A percentile compares a stretch with the other conserved stretches of the same genome.
Conservation (phyloP, 2,797 vertebrate genomes). For the Botia kubotai region DNA sequence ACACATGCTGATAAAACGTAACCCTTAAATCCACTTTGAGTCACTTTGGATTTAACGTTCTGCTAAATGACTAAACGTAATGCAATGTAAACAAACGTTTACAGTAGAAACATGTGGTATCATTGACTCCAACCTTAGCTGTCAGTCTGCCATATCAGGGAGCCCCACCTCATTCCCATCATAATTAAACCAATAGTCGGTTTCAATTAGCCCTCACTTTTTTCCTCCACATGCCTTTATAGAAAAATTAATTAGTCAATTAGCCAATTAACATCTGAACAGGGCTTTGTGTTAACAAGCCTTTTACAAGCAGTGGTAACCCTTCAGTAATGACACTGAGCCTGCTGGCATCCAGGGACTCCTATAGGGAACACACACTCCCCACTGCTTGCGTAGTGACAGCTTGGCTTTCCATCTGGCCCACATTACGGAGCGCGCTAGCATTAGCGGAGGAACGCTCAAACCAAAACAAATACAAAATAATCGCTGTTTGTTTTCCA, state of each 20-base stretch:
- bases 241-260: conserved; percentile 88
- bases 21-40: background rate
- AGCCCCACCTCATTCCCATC: conserved; percentile 59
- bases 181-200: conserved; percentile 87
- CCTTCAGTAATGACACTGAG: conserved; percentile 77
- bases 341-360: conserved; percentile 77
- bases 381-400: conserved; percentile 41
- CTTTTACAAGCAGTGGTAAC: conserved; percentile 85
- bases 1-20: background rate
- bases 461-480: conserved; percentile 61
- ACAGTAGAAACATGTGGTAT: conserved; percentile 56
- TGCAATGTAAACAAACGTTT: background rate
- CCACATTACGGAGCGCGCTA: conserved; percentile 20
- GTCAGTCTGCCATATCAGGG: conserved; percentile 44
- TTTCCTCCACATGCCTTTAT: conserved; percentile 78
- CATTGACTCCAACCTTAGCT: conserved; percentile 63
- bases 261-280: conserved; percentile 88
- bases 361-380: conserved; percentile 64
- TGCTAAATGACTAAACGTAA: background rate
- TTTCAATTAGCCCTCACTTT: conserved; percentile 81
- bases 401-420: conserved; percentile 61
- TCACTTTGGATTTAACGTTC: background rate
- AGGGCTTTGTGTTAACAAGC: conserved; percentile 87
- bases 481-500: conserved; percentile 61
- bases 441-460: conserved; percentile 33